Base-by-base conservation (phyloP, 2,888 invertebrate species). In the Ectropis crepuscularia region DNA sequence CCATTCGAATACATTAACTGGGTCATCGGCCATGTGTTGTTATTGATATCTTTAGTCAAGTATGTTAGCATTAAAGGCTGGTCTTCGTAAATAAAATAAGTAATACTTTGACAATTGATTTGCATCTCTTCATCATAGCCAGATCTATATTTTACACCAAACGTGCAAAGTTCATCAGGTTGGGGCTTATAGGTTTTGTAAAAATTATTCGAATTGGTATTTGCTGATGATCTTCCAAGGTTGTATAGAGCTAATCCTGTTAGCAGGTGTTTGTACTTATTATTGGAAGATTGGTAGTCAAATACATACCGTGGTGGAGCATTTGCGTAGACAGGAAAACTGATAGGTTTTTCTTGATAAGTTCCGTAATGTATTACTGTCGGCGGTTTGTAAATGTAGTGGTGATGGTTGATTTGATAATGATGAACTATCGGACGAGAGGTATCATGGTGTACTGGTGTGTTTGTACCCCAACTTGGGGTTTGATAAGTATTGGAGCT, bases 201-300 rank as follows among this genome's bases (percentile, higher is more conserved):
- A 8, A 67, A 50, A 28, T 48, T 36, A 16, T 64, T 45, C 12
- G 54, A 37, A 6, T 43, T 49, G 6, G 55, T 43, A 28, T 49
- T 60, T 37, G 59, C 43, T 8, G 69, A 66, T 12, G 68, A 62
- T 36, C 39, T 64, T 37, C 70, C 71, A 2, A 75, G 57, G 38
- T 75, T 75, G 57, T 71, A 72, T 5, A 75, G 63, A 6, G 73
- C 71, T 5, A 75, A 53, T 8, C 74, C 73, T 16, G 74, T 57
- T 28, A 75, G 53, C 12, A 75, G 57, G 12, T 61, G 55, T 9
- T 71, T 61, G 51, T 72, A 75, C 47, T 69, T 71, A 38, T 67
- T 71, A 0, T 63, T 53, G 5, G 75, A 74, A 11, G 63, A 51
- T 65, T 68, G 69, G 65, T 74, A 73, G 54, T 72, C 61, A 38